Evolutionary conservation across 2,888 invertebrate species (phyloP), one percentile per base, ranked within the genome.

Genomic region (Euproctis similis): DNA sequence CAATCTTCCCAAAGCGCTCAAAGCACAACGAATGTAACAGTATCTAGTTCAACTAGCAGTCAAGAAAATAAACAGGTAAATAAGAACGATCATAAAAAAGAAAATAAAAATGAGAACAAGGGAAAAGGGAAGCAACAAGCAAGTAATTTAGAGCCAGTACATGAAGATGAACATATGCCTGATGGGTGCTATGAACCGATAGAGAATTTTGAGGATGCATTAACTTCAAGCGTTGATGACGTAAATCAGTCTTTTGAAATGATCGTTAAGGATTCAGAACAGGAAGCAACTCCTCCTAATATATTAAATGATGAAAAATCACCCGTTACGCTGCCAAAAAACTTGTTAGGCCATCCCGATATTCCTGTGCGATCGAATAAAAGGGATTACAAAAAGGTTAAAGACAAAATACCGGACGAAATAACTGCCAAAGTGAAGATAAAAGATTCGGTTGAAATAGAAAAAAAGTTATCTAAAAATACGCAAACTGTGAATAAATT

Each of bases 341-440:
- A 85, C 85, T 85, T 84, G 61, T 46, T 81, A 75, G 84, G 85
- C 69, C 81, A 74, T 39, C 74, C 73, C 67, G 70, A 75, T 62
- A 78, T 81, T 71, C 84, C 85, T 85, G 85, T 64, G 59, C 70
- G 62, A 84, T 85, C 85, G 84, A 84, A 67, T 85, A 85, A 51
- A 64, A 65, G 55, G 2, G 85, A 85, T 37, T 85, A 80, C 39
- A 85, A 85, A 71, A 85, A 82, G 23, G 85, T 84, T 49, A 84
- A 77, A 38, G 71, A 80, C 59, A 85, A 84, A 74, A 52, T 68
- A 24, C 78, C 78, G 1, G 80, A 76, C 27, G 59, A 64, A 34
- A 65, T 60, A 33, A 63, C 69, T 31, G 81, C 84, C 5, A 74
- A 64, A 43, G 80, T 78, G 1, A 78, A 80, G 53, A 72, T 82